Base-by-base conservation (phyloP, 92 coral and sea anemone species). In the Palythoa grandis region DNA sequence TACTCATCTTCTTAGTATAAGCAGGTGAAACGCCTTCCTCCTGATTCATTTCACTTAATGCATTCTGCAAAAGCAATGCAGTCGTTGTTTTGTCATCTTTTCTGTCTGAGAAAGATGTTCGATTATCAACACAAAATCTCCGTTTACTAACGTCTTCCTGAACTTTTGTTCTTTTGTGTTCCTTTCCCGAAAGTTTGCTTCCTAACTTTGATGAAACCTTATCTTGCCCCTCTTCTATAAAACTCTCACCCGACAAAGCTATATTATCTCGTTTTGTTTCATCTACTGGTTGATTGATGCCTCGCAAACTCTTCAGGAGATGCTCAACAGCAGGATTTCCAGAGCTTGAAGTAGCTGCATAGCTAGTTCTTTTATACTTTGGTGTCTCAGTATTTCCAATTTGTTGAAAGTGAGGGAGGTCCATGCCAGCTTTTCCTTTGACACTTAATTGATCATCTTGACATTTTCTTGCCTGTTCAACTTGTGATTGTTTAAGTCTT, bases 251-350 rank as follows among this genome's bases (percentile, higher is more conserved):
- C n/a, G 37, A 66, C 29, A 15, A 20, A 65, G 16, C 84, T 65
- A 15, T 0, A 22, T 25, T 48, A 38, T 66, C 85, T 47, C 4
- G 23, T 50, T 63, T 66, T 20, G 11, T n/a, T 66, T 25, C 74
- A 12, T 80, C 61, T 3, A 4, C 40, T 19, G 57, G 29, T 68
- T 67, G 56, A 22, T 80, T 17, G 48, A 80, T 48, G n/a, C 43
- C 85, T 39, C 85, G 75, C 19, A 80, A 47, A 50, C 57, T 80
- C 58, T 43, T 63, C 43, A 80, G 74, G 70, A 80, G 74, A 11
- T 66, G 85, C 17, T 23, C 43, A 48, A 80, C 57, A 20, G 63
- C 85, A 12, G 75, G 85, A 47, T 23, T 80, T 67, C 58, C 22
- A 40, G 75, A 66, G 50, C 68, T 56, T 4, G 63, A 22, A 16